Evolutionary conservation across 2,797 vertebrate genomes (phyloP).

Genomic region (Chloroceryle amazona): DNA sequence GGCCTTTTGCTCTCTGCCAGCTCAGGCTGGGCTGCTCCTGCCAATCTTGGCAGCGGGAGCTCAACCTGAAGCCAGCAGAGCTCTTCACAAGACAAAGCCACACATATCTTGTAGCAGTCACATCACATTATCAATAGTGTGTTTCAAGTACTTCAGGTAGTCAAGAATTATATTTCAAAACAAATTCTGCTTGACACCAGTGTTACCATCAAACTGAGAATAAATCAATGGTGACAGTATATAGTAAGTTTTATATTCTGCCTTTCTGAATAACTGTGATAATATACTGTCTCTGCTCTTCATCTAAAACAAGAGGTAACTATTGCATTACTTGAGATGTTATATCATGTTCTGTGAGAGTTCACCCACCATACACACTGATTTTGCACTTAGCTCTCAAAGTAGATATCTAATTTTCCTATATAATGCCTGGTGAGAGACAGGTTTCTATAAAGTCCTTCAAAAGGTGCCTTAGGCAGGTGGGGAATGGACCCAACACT

Average conservation of each 20-base stretch:
- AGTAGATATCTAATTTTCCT: background rate
- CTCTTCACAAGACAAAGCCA: background rate
- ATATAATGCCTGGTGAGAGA: background rate
- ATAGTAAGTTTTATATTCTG: background rate
- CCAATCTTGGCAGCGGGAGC: fast-evolving
- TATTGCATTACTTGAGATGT: background rate
- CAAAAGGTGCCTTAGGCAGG: background rate
- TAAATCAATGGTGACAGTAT: background rate
- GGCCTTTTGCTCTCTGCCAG: background rate
- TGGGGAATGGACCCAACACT: background rate
- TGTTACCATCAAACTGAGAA: background rate
- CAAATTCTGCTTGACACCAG: background rate
- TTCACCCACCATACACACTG: background rate
- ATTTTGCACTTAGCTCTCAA: background rate
- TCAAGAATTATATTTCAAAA: background rate
- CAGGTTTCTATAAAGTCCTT: background rate
- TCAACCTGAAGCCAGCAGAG: background rate
- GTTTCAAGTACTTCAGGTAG: background rate
- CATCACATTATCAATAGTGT: background rate
- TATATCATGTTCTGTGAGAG: background rate
- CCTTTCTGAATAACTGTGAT: background rate
- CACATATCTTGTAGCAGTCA: background rate
- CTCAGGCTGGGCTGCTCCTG: background rate
- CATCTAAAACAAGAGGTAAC: background rate
- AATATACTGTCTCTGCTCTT: background rate